Evolutionary conservation across 2,888 invertebrate species (phyloP), one percentile per base, ranked within the genome.

Genomic region (Leucophora obtusa): DNA sequence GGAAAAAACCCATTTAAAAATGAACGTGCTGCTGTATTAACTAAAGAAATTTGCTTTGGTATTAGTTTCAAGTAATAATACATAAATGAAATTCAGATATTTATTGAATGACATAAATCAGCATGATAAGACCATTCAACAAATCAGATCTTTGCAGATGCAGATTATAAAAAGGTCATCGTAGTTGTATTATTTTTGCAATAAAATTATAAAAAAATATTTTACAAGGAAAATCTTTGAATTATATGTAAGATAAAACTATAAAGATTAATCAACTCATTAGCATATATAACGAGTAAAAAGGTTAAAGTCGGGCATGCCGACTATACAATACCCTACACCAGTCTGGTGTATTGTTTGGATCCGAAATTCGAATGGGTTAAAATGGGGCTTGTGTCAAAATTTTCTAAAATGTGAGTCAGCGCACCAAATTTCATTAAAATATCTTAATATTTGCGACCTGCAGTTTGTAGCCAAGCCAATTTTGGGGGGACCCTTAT

Each of bases 181-280:
- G 54, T 60, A 58, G 35, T 56, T 21, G 68, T 72, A 72, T 68
- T 62, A 77, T 66, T 35, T 14, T 54, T n/a, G 35, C 28, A 66
- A 60, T 60, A 71, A 71, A 71, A 54, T 33, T n/a, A 59, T 59
- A 43, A 43, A 2, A 43, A 43, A 43, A 14, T 6, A 47, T 18
- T 33, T 43, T 58, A 38, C 47, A 47, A 8, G 43, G n/a, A 5
- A n/a, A n/a, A 47, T n/a, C 43, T n/a, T 47, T 47, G 43, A 47
- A 47, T 47, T n/a, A 5, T 47, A n/a, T 14, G 4, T 2, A 6
- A 3, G 14, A 47, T n/a, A 47, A n/a, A 47, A 14, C 14, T 2
- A 38, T 38, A 38, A 38, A 38, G 38, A 38, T 38, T 38, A 11
- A 38, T 10, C 38, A 38, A 3, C n/a, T n/a, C n/a, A 47, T 47